Percentiles rank a stretch among this genome's conserved stretches.
These are phyloP conservation scores for Plagiodera versicolora DNA, from an alignment of 2,888 invertebrate genomes.

Conservation along the genomic window DNA sequence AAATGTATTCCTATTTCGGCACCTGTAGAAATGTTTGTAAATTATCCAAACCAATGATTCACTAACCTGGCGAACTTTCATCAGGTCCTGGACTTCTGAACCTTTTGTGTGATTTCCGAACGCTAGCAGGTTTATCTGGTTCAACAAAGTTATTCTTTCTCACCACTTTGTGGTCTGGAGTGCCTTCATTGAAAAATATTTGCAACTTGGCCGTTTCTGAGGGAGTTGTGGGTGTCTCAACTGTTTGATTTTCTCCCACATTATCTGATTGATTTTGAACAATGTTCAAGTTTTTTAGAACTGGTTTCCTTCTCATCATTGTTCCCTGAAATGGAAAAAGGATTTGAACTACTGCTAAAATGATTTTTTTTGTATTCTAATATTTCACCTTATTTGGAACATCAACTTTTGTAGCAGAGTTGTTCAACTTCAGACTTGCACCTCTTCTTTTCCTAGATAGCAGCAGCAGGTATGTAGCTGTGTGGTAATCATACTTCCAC, in stretches of 20 bases:
- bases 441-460: slow-evolving; percentile 62
- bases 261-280: not conserved
- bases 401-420: slow-evolving; percentile 31
- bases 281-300: slow-evolving; percentile 11
- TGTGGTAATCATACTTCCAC: slow-evolving; percentile 71
- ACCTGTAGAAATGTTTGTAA: too few species aligned
- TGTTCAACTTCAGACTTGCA: slow-evolving; percentile 54
- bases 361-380: too few species aligned
- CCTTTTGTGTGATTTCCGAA: slow-evolving; percentile 50
- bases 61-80: slow-evolving; percentile 51
- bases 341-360: too few species aligned
- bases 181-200: not conserved
- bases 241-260: not conserved
- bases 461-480: slow-evolving; percentile 73
- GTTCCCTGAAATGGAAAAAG: slow-evolving; percentile 9
- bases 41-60: too few species aligned
- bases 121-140: slow-evolving; percentile 45
- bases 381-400: slow-evolving; percentile 27
- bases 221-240: not conserved
- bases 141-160: slow-evolving; percentile 36
- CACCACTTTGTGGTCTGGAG: slow-evolving; percentile 18
- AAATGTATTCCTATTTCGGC: too few species aligned
- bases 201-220: not conserved
- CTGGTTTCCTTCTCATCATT: slow-evolving; percentile 11
- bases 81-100: slow-evolving; percentile 50